Evolutionary conservation across 2,797 vertebrate species (phyloP), one percentile per base, ranked within the genome.

Genomic region (Acipenser ruthenus): DNA sequence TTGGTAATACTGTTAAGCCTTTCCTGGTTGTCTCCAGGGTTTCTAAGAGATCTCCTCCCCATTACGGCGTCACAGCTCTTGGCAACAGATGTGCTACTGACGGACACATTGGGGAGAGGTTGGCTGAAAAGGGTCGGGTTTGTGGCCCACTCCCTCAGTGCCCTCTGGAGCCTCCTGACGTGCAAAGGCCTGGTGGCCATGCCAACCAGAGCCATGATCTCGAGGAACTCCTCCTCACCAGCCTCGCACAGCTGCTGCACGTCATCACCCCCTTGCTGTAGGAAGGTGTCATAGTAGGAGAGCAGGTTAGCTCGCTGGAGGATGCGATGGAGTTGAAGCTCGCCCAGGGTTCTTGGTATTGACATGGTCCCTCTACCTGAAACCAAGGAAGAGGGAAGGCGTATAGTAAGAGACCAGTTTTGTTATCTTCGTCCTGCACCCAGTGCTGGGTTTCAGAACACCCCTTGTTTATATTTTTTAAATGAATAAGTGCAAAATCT

Each of bases 121-220:
- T 97, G 95, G 80, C 89, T 95, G 79, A 98, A 98, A 70, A 97
- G 87, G 68, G 92, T 85, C 0, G 96, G 96, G 79, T 98, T 98
- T 37, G 94, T 91, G 1, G 94, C 94, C 96, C 96, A 98, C 74
- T 99, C 96, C 1, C 94, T 88, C 63, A 99, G 85, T 60, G 95
- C 94, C 78, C 98, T 99, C 81, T 99, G 96, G 69, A 99, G 83
- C 75, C 96, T 91, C 60, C 96, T 93, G 75, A 98, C 96, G 49
- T 98, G 96, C 78, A 99, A 88, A 4, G 96, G 96, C 75, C 98
- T 99, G 71, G 94, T 97, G 76, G 96, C 96, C 96, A 99, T 99
- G 83, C 96, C 96, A 73, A 99, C 96, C 47, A 99, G 84, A 6
- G 95, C 95, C 96, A 99, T 98, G 84, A 99, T 99, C 90, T 99